A percentile compares a stretch with the other conserved stretches of the same genome.
Evolutionary conservation across 1,140 invertebrate genomes (phyloP).

Genomic region (Drosophila guanche): DNA sequence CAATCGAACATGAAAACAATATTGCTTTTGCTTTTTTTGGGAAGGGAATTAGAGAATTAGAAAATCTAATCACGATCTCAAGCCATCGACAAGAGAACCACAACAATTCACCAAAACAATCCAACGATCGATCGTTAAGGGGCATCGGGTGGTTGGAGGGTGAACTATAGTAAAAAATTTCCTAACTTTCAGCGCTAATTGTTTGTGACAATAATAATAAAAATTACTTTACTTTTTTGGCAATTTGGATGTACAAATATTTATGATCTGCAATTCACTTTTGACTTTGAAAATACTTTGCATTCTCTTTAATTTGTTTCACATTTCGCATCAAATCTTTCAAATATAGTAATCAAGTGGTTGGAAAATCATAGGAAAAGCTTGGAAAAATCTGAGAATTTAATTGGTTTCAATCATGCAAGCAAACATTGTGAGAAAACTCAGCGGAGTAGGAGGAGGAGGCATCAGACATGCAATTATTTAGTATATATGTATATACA

Average conservation of each 20-base stretch:
- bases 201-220: slow-evolving; percentile 55
- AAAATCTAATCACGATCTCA: slow-evolving; percentile 69
- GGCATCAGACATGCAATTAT: slow-evolving; percentile 66
- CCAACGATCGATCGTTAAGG: background rate
- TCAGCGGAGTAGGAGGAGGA: slow-evolving; percentile 19
- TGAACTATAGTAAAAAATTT: slow-evolving; percentile 43
- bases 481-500: slow-evolving; percentile 47
- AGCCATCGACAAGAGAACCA: slow-evolving; percentile 56
- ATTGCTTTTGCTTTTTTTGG: slow-evolving; percentile 39
- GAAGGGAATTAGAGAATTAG: slow-evolving; percentile 48
- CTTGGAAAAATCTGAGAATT: slow-evolving; percentile 52
- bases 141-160: background rate
- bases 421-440: slow-evolving; percentile 66
- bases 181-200: slow-evolving; percentile 61
- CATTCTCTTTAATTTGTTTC: slow-evolving; percentile 65
- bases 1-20: slow-evolving; percentile 49
- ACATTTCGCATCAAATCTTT: slow-evolving; percentile 13
- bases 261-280: slow-evolving; percentile 34
- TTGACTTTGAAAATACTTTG: slow-evolving; percentile 56
- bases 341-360: slow-evolving; percentile 71
- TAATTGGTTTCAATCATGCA: slow-evolving; percentile 72
- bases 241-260: slow-evolving; percentile 61
- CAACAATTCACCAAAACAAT: slow-evolving; percentile 25
- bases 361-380: slow-evolving; percentile 37
- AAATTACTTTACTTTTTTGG: slow-evolving; percentile 54